Evolutionary conservation across 1,140 invertebrate genomes (phyloP).

Genomic region (Bombus turneri): DNA sequence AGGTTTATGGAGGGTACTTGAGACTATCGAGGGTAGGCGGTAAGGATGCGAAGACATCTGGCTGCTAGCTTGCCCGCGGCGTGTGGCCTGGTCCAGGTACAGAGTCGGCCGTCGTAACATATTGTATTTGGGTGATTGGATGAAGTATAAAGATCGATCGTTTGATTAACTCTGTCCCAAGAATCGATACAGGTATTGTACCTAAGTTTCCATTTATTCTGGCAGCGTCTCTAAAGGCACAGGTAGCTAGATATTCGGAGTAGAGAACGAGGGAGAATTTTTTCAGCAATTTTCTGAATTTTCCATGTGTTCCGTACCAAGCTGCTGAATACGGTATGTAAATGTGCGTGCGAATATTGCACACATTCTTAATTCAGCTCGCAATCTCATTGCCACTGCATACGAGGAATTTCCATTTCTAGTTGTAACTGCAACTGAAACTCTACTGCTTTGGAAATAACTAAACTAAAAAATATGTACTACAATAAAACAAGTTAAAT

Average conservation of each 20-base stretch:
- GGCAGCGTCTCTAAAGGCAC: not conserved
- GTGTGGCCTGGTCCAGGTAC: too few relatives aligned
- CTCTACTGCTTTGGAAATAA: too few relatives aligned
- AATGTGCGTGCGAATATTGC: not conserved
- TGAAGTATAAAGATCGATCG: not conserved
- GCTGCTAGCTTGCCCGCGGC: too few relatives aligned
- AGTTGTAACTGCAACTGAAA: not conserved
- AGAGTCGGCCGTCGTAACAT: too few relatives aligned
- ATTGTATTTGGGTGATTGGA: not conserved
- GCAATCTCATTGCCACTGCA: not conserved
- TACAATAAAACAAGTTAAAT: too few relatives aligned
- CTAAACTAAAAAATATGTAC: not conserved
- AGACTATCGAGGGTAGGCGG: too few relatives aligned
- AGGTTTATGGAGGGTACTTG: too few relatives aligned
- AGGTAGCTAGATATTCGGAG: not conserved
- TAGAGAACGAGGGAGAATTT: not conserved
- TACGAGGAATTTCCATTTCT: not conserved
- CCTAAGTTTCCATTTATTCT: not conserved
- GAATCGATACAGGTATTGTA: not conserved
- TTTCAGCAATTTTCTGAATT: not conserved
- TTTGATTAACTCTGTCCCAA: not conserved
- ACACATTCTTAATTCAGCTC: conserved; percentile 6
- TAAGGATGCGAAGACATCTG: too few relatives aligned
- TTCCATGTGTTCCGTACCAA: not conserved
- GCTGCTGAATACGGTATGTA: not conserved